phyloP scores from a whole-genome alignment of 2,113 vertebrate genomes.

The Propithecus coquereli region DNA sequence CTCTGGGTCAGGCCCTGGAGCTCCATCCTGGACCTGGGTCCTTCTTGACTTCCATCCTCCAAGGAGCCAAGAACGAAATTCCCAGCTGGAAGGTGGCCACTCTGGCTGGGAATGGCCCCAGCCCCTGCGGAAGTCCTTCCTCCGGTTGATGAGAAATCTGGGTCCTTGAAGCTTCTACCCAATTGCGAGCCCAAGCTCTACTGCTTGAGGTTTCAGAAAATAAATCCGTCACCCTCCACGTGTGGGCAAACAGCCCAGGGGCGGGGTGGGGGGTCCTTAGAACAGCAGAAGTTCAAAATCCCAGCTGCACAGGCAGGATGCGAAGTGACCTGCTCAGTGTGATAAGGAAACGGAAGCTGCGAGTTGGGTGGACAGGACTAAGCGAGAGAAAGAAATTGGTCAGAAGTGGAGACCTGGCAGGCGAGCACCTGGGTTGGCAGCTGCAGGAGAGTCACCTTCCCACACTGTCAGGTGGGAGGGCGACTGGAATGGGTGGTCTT shows the following conservation, averaged over 20 bases:
- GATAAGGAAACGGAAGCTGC: neutral
- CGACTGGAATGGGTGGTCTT: neutral
- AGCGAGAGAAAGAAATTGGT: neutral
- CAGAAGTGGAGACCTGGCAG: neutral
- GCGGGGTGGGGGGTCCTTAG: neutral
- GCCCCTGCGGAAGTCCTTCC: neutral
- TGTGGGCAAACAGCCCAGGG: neutral
- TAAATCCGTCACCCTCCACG: too few relatives aligned
- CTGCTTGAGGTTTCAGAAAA: neutral
- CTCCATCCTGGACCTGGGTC: neutral
- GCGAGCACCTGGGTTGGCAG: neutral
- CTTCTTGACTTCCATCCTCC: neutral
- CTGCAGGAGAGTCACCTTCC: neutral
- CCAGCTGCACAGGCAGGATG: neutral
- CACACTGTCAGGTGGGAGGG: rapidly evolving
- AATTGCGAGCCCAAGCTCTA: neutral
- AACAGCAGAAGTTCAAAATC: neutral
- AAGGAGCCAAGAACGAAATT: neutral
- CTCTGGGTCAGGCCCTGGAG: neutral
- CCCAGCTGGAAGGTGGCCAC: neutral
- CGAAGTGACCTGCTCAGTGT: rapidly evolving
- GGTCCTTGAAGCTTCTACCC: too few relatives aligned
- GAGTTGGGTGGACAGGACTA: neutral
- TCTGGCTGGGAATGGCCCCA: neutral
- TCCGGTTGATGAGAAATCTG: neutral